Evolutionary conservation across 2,797 vertebrate genomes (phyloP).

Genomic region (Florisuga fusca): DNA sequence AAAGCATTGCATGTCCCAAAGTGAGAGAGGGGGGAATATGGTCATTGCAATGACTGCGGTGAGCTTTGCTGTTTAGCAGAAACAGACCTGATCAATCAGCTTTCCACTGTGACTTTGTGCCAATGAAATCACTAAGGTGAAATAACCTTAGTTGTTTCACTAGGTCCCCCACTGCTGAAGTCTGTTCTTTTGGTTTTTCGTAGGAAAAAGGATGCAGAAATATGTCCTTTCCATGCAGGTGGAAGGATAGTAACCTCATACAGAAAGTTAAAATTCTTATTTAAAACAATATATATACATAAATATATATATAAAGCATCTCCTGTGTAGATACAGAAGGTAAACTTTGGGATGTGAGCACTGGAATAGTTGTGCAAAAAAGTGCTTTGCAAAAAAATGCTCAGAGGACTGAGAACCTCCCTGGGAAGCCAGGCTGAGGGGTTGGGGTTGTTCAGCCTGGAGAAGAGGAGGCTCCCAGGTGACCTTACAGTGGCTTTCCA

Average conservation of each 20-base stretch:
- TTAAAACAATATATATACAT: neutral
- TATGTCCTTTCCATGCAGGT: neutral
- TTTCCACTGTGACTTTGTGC: neutral
- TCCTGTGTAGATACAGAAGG: neutral
- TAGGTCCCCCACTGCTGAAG: neutral
- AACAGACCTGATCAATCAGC: neutral
- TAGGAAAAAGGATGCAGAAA: neutral
- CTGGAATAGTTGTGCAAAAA: neutral
- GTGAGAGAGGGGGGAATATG: accelerated
- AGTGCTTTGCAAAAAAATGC: neutral
- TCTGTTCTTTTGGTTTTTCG: neutral
- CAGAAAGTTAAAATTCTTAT: neutral
- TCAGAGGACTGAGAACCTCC: too few relatives aligned
- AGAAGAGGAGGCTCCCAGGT: too few relatives aligned
- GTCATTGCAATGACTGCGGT: neutral
- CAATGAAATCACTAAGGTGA: neutral
- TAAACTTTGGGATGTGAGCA: neutral
- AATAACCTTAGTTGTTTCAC: neutral
- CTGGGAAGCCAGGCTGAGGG: too few relatives aligned
- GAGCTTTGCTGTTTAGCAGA: neutral
- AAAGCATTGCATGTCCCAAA: neutral
- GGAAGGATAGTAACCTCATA: neutral
- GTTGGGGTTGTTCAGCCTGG: too few relatives aligned
- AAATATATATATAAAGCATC: too few relatives aligned
- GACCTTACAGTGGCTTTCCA: too few relatives aligned